Conservation (phyloP, 2,888 invertebrate genomes). For the Cancer borealis region DNA sequence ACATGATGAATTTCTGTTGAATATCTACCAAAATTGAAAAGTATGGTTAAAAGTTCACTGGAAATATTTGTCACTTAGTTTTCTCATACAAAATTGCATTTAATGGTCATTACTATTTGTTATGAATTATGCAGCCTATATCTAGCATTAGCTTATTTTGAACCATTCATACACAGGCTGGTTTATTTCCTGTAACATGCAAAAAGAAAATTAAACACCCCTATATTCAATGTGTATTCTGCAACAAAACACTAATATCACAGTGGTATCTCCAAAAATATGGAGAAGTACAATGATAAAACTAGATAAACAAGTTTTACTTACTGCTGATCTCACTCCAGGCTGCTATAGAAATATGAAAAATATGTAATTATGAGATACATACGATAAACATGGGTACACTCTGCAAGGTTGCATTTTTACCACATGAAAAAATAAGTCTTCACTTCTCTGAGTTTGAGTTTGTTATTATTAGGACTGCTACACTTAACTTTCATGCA, state of each 20-base stretch:
- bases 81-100: background rate
- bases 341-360: constrained; percentile 61
- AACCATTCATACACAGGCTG: constrained; percentile 47
- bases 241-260: constrained; percentile 42
- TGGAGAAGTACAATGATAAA: background rate
- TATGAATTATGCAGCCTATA: constrained; percentile 1
- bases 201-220: constrained; percentile 46
- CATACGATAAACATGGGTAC: background rate
- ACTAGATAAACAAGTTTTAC: constrained; percentile 45
- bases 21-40: constrained; percentile 46
- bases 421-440: background rate
- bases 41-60: constrained; percentile 45
- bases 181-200: constrained; percentile 43
- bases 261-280: background rate
- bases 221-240: constrained; percentile 39
- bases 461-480: background rate
- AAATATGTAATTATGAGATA: constrained; percentile 44
- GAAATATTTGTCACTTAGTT: background rate
- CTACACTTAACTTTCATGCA: background rate
- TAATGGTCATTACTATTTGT: constrained; percentile 46
- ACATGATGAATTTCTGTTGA: constrained; percentile 64
- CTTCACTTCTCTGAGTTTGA: background rate
- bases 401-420: background rate
- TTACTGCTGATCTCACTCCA: constrained; percentile 65
- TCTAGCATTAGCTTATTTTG: constrained; percentile 1